Conservation (phyloP, 2,888 invertebrate species). For the Galeruca laticollis region DNA sequence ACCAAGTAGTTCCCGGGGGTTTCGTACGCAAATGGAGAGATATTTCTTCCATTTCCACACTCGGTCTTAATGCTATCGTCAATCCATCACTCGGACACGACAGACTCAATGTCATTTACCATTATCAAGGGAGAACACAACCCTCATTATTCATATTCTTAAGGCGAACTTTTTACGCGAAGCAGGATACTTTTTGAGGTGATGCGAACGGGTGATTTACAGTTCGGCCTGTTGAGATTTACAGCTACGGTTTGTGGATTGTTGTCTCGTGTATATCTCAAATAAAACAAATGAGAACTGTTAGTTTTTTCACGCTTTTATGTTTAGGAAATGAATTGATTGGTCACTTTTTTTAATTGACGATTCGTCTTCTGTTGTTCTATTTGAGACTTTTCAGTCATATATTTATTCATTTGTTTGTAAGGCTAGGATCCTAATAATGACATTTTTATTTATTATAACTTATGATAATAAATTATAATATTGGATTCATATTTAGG, state of each 20-base stretch:
- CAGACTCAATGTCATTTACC: constrained; percentile 58
- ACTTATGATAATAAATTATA: too few relatives aligned
- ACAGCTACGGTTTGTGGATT: constrained; percentile 28
- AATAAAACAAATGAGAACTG: not conserved
- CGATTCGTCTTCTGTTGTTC: constrained; percentile 2
- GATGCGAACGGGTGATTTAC: constrained; percentile 26
- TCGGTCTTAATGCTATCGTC: constrained; percentile 57
- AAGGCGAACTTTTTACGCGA: constrained; percentile 43
- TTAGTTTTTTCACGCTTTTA: not conserved
- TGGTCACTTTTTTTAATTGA: constrained; percentile 9
- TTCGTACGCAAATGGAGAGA: constrained; percentile 64
- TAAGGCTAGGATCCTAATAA: too few relatives aligned
- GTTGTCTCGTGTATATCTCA: constrained; percentile 14
- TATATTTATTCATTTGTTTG: too few relatives aligned
- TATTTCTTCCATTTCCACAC: constrained; percentile 61
- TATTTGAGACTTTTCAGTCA: not conserved
- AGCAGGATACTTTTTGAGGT: constrained; percentile 28
- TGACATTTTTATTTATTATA: too few relatives aligned
- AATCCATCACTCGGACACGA: constrained; percentile 59
- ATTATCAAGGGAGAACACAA: constrained; percentile 53
- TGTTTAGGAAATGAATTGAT: not conserved
- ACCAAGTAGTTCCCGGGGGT: constrained; percentile 57
- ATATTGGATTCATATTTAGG: too few relatives aligned
- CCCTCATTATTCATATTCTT: constrained; percentile 51
- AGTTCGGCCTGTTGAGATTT: constrained; percentile 32